Evolutionary conservation across 2,888 invertebrate species (phyloP).

Genomic region (Acanthosepion pharaonis): DNA sequence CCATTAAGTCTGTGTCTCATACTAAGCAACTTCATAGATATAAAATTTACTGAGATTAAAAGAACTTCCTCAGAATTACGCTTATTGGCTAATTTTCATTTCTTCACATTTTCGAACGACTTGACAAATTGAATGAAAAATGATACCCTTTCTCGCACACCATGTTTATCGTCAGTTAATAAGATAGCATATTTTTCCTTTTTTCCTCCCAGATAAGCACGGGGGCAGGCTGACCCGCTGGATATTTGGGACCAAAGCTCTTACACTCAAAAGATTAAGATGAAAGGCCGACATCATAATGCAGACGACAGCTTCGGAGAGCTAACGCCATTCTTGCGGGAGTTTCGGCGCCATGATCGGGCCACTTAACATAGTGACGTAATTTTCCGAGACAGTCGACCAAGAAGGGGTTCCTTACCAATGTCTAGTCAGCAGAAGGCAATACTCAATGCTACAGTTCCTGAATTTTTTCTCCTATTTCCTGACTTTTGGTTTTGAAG

Average conservation of each 20-base stretch:
- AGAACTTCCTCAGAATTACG: too few species aligned
- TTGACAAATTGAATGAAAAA: too few species aligned
- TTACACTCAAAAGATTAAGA: neutral
- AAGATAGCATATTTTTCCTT: too few species aligned
- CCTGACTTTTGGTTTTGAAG: neutral
- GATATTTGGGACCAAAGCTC: neutral
- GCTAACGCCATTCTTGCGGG: neutral
- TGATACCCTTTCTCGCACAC: too few species aligned
- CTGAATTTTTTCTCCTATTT: neutral
- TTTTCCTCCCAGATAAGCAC: too few species aligned
- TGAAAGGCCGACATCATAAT: neutral
- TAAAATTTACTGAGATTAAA: too few species aligned
- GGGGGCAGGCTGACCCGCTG: too few species aligned
- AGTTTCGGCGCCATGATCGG: neutral
- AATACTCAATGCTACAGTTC: neutral
- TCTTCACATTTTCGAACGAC: too few species aligned
- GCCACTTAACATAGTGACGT: neutral
- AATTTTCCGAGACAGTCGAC: neutral
- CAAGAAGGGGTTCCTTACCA: neutral
- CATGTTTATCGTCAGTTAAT: too few species aligned
- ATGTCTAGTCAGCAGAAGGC: neutral
- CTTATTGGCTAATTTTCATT: too few species aligned
- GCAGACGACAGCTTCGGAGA: neutral
- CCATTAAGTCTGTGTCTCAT: too few species aligned
- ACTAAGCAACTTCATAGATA: too few species aligned